A percentile compares a stretch with the other conserved stretches of the same genome.
These are phyloP conservation scores for Xylota sylvarum DNA, from an alignment of 2,888 invertebrate genomes.

Conservation along the genomic window DNA sequence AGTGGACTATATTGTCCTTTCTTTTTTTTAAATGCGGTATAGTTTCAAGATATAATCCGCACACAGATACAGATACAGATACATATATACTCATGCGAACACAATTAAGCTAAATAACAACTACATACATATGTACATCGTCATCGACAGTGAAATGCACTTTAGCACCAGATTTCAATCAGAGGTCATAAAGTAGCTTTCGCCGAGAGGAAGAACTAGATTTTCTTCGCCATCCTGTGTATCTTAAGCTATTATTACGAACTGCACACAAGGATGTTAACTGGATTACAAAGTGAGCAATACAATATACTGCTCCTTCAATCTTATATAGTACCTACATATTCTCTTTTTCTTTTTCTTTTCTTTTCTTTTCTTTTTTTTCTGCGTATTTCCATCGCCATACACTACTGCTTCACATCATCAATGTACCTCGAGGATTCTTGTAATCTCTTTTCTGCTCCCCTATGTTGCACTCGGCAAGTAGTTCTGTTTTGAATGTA, in stretches of 20 bases:
- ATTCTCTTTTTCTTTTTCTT: no score
- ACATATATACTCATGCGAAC: neutral
- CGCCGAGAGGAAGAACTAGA: constrained; percentile 12
- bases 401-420: no score
- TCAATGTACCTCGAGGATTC: no score
- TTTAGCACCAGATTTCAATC: constrained; percentile 54
- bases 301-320: neutral
- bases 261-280: constrained; percentile 54
- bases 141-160: constrained; percentile 62
- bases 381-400: neutral
- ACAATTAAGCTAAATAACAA: constrained; percentile 17
- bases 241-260: constrained; percentile 23
- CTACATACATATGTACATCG: neutral
- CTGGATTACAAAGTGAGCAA: constrained; percentile 73
- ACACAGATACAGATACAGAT: no score
- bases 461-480: constrained; percentile 12
- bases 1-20: constrained; percentile 73
- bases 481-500: constrained; percentile 46
- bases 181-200: constrained; percentile 67
- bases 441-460: neutral
- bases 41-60: neutral
- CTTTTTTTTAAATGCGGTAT: constrained; percentile 52
- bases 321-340: neutral
- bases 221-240: constrained; percentile 21
- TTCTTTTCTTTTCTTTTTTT: neutral